Evolutionary conservation across 1,140 invertebrate genomes (phyloP).

Genomic region (Rhagoletis pomonella): DNA sequence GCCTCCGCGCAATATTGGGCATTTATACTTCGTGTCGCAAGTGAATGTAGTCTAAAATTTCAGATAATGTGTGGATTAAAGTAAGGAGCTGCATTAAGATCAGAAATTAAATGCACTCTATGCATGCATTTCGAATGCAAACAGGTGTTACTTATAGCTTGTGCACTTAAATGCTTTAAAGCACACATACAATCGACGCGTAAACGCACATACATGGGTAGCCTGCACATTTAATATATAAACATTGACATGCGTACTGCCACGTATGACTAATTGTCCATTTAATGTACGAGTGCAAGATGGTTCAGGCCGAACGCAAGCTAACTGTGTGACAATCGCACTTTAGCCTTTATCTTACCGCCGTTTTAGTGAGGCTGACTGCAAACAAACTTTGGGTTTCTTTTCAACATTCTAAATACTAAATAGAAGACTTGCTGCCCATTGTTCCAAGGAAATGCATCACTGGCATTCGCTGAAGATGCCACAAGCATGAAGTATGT

Average conservation of each 20-base stretch:
- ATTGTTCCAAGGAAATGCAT: neutral
- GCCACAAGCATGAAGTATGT: slow-evolving; percentile 18
- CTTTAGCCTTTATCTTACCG: slow-evolving; percentile 24
- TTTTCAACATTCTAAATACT: neutral
- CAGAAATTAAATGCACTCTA: neutral
- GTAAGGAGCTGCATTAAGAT: neutral
- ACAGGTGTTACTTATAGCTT: neutral
- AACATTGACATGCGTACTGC: slow-evolving; percentile 8
- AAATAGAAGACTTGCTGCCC: neutral
- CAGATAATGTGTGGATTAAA: neutral
- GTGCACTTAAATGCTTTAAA: neutral
- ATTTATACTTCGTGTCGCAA: slow-evolving; percentile 10
- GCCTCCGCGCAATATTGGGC: neutral
- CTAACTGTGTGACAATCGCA: slow-evolving; percentile 8
- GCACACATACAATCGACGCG: neutral
- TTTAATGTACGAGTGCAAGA: slow-evolving; percentile 20
- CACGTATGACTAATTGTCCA: slow-evolving; percentile 52
- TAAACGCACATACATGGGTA: neutral
- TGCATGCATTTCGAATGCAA: slow-evolving; percentile 16
- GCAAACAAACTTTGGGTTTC: slow-evolving; percentile 1
- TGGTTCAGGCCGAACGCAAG: neutral
- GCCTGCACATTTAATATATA: neutral
- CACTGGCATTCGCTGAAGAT: neutral
- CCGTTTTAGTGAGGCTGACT: neutral
- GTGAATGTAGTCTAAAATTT: slow-evolving; percentile 27